Percentiles rank a stretch among this genome's conserved stretches.
These are phyloP conservation scores for Semicossyphus pulcher DNA, from an alignment of 2,113 vertebrate genomes.

Conservation along the genomic window DNA sequence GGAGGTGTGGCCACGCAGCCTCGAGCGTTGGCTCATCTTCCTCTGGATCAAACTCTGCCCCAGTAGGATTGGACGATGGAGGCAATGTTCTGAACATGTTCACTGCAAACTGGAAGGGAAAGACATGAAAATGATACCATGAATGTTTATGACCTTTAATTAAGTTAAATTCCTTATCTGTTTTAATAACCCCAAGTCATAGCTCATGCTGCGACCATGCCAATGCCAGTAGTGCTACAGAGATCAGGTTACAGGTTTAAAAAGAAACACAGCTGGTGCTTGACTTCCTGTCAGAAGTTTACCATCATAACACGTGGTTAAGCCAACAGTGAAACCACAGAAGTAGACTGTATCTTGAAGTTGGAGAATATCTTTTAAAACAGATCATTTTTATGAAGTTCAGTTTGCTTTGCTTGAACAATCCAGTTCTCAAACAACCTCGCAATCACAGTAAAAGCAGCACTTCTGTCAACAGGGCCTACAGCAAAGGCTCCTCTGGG, in stretches of 20 bases:
- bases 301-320: background rate
- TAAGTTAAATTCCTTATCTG: background rate
- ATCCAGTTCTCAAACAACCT: background rate
- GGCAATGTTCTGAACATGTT: slow-evolving; percentile 98
- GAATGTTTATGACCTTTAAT: background rate
- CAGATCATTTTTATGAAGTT: too few species aligned
- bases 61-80: slow-evolving; percentile 97
- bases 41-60: slow-evolving; percentile 98
- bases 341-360: background rate
- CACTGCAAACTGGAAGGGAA: slow-evolving; percentile 90
- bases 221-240: background rate
- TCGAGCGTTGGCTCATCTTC: slow-evolving; percentile 97
- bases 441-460: background rate
- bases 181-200: background rate
- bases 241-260: background rate
- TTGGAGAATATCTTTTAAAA: too few species aligned
- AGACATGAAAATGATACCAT: background rate
- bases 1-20: slow-evolving; percentile 97
- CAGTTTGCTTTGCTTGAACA: too few species aligned
- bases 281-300: slow-evolving; percentile 14
- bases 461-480: background rate
- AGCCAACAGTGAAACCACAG: slow-evolving; percentile 8
- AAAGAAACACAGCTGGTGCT: background rate
- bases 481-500: background rate
- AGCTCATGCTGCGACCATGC: background rate